Evolutionary conservation across 2,113 vertebrate genomes (phyloP).

Genomic region (Gobio gobio): DNA sequence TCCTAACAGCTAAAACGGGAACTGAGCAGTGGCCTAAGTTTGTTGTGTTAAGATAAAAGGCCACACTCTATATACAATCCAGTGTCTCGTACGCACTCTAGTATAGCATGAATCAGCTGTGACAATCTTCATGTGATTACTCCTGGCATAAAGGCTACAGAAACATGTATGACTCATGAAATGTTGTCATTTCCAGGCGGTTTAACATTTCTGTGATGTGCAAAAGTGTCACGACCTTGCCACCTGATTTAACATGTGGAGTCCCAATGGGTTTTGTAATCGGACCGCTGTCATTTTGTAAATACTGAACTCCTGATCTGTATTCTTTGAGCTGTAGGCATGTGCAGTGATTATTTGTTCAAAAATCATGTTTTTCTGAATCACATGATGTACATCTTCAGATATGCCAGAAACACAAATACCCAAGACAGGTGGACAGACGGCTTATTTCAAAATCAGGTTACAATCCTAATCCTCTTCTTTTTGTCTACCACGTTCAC

Average conservation of each 20-base stretch:
- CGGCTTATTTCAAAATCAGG: conserved; percentile 46
- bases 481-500: conserved; percentile 21
- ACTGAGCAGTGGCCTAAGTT: background rate
- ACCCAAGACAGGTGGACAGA: conserved; percentile 17
- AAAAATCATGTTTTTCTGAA: background rate
- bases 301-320: background rate
- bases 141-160: background rate
- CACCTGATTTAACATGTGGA: conserved; percentile 2
- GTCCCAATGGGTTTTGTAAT: background rate
- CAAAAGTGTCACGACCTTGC: background rate
- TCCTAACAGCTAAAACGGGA: conserved; percentile 15
- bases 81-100: background rate
- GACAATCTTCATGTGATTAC: background rate
- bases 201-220: conserved; percentile 10
- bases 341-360: background rate
- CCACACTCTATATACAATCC: background rate
- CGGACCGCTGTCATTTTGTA: background rate
- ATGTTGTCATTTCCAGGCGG: background rate
- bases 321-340: background rate
- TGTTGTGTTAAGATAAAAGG: background rate
- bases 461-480: conserved; percentile 42
- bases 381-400: background rate
- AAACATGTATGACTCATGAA: background rate
- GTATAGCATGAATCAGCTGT: background rate
- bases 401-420: background rate